Percentiles rank a stretch among this genome's conserved stretches.
phyloP scores from a whole-genome alignment of 1,140 invertebrate genomes.

The Drosophila sturtevanti region DNA sequence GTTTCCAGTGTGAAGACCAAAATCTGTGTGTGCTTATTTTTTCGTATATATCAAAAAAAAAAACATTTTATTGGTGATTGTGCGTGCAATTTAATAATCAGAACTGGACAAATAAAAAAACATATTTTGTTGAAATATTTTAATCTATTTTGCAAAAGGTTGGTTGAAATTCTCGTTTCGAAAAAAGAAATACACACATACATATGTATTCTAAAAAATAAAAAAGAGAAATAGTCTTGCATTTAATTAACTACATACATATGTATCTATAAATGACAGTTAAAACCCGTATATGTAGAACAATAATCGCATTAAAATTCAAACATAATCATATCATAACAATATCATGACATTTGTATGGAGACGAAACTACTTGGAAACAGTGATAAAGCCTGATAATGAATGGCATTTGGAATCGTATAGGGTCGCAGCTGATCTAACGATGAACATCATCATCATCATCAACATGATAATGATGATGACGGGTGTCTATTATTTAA shows the following conservation, averaged over 20 bases:
- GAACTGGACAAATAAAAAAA: too few species aligned
- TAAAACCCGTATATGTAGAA: slow-evolving; percentile 1
- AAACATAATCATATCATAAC: not conserved
- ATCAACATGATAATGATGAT: too few species aligned
- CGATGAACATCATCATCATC: not conserved
- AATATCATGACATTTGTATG: not conserved
- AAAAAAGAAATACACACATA: not conserved
- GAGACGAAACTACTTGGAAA: not conserved
- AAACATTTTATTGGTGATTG: too few species aligned
- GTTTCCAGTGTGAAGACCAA: slow-evolving; percentile 82
- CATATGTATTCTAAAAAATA: too few species aligned
- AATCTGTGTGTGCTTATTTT: slow-evolving; percentile 8
- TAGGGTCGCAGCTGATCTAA: slow-evolving; percentile 5
- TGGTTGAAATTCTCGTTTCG: not conserved
- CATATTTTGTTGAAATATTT: not conserved
- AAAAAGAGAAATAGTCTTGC: not conserved
- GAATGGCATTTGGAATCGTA: not conserved
- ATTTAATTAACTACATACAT: not conserved
- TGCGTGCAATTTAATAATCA: slow-evolving; percentile 1
- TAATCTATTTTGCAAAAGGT: not conserved
- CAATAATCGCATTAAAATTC: not conserved
- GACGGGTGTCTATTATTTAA: not conserved
- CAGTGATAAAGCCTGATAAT: not conserved
- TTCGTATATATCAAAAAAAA: too few species aligned
- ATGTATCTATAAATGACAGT: not conserved